These are phyloP conservation scores for Alcedo atthis DNA, from an alignment of 2,797 vertebrate genomes.

Conservation along the genomic window DNA sequence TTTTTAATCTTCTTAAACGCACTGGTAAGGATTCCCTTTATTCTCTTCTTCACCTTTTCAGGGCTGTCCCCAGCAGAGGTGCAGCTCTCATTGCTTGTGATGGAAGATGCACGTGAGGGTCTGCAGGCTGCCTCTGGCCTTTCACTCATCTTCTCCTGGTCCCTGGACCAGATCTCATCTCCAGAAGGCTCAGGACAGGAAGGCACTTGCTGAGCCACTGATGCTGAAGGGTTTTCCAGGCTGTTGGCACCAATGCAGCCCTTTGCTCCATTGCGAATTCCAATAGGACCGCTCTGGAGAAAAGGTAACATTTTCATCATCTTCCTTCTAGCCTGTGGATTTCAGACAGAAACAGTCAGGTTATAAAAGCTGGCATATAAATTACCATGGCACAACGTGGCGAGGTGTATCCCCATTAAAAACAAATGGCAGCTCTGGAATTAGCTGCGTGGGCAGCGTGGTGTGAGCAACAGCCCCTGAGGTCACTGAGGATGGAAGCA, in stretches of 20 bases:
- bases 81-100: slow-evolving; percentile 17
- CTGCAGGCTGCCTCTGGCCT: background rate
- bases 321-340: slow-evolving; percentile 54
- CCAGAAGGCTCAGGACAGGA: slow-evolving; percentile 25
- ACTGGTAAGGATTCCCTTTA: background rate
- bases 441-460: background rate
- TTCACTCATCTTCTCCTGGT: slow-evolving; percentile 16
- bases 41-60: slow-evolving; percentile 56
- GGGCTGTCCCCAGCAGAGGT: background rate
- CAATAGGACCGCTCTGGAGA: slow-evolving; percentile 42
- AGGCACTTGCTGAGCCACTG: slow-evolving; percentile 8
- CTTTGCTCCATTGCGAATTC: slow-evolving; percentile 20
- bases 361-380: background rate
- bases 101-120: slow-evolving; percentile 30
- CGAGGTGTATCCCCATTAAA: background rate
- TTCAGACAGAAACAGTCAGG: slow-evolving; percentile 4
- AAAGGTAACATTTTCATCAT: slow-evolving; percentile 70
- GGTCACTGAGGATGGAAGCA: background rate
- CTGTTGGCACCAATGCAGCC: background rate
- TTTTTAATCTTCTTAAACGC: slow-evolving; percentile 49
- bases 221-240: background rate
- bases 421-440: background rate
- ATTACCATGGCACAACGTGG: background rate
- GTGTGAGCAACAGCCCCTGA: background rate
- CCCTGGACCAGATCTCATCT: slow-evolving; percentile 6